Base-by-base conservation (phyloP, 2,888 invertebrate genomes). In the Acanthosepion pharaonis region DNA sequence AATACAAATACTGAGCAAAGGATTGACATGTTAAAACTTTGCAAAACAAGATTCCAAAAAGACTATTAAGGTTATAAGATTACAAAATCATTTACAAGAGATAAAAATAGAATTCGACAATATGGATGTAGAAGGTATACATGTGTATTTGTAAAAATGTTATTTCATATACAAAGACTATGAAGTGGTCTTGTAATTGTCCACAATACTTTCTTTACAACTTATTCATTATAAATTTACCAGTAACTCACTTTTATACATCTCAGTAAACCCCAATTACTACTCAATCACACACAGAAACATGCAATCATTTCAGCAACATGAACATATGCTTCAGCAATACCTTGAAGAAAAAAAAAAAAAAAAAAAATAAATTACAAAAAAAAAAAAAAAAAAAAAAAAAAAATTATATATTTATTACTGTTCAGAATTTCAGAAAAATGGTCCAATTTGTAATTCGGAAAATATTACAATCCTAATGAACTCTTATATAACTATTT, bases 51-150 rank as follows among this genome's bases (percentile, higher is more conserved):
- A 78, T 78, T 78, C 78, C n/a, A 18, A 78, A 78, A 78, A 78
- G n/a, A 78, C 78, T 78, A 78, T 78, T 78, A n/a, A n/a, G 78
- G 78, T n/a, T 78, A 78, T n/a, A 78, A 78, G 78, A 78, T 78
- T 78, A 78, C 78, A 78, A 78, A 78, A 78, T 78, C 78, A 78
- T 78, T n/a, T 78, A 78, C 78, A 78, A 78, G 78, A 78, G 78
- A 78, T 78, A 78, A 78, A 78, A 78, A 78, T 78, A 78, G n/a
- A 78, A 78, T 78, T 78, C n/a, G 78, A 78, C n/a, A 78, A 78
- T 78, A 78, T 78, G 78, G 18, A 78, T 78, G n/a, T 78, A 78
- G 78, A 78, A 78, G n/a, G n/a, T 78, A 78, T 78, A 78, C 33
- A 78, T 78, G n/a, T 78, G 78, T n/a, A 33, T 78, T n/a, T 78